These are phyloP conservation scores for Marmota flaviventris DNA, from an alignment of 2,113 vertebrate genomes.

Conservation along the genomic window DNA sequence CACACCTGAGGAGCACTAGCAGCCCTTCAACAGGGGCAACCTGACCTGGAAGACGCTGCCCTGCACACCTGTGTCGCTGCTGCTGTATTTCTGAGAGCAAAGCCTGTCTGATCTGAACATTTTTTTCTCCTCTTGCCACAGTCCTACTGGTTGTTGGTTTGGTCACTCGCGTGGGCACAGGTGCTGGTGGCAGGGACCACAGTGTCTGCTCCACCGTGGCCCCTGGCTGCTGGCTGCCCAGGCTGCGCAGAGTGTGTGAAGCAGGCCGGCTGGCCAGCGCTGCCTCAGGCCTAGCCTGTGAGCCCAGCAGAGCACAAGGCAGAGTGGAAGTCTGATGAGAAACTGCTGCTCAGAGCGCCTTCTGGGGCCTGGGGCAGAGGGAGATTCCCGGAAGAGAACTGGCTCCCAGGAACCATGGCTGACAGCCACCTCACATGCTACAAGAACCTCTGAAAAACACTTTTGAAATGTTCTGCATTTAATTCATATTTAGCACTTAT, in stretches of 20 bases:
- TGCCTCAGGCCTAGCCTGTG: neutral
- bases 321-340: neutral
- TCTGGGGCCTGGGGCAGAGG: neutral
- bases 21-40: accelerated
- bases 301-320: accelerated
- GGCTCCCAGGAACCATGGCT: accelerated
- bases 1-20: accelerated
- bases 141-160: neutral
- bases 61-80: accelerated
- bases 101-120: accelerated
- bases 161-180: neutral
- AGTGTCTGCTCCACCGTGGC: too few species aligned
- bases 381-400: neutral
- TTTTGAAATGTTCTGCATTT: neutral
- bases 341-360: neutral
- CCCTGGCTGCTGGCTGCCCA: accelerated
- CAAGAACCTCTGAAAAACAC: neutral
- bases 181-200: neutral
- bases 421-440: neutral
- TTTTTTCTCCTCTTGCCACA: accelerated
- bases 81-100: neutral
- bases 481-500: accelerated
- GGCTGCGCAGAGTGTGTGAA: too few species aligned
- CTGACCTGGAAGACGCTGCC: neutral
- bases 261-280: accelerated